A percentile compares a stretch with the other conserved stretches of the same genome.
These are phyloP conservation scores for Remorina albescens DNA, from an alignment of 2,797 vertebrate species.

Conservation along the genomic window DNA sequence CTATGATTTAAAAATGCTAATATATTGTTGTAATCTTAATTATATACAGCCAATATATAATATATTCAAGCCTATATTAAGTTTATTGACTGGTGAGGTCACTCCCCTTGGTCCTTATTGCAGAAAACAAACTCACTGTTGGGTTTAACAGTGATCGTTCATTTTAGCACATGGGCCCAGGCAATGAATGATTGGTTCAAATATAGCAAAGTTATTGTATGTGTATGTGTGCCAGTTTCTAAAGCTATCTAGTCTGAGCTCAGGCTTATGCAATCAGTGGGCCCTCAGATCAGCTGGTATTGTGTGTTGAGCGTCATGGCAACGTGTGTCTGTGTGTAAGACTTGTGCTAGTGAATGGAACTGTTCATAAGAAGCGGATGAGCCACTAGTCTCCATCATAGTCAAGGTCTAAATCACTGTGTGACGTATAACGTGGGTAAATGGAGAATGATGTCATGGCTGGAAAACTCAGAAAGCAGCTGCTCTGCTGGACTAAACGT, in stretches of 20 bases:
- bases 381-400: conserved; percentile 49
- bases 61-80: neutral
- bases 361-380: conserved; percentile 58
- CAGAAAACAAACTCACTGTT: neutral
- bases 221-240: conserved; percentile 37
- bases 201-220: conserved; percentile 26
- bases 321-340: conserved; percentile 68
- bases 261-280: conserved; percentile 69
- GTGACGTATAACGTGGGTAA: conserved; percentile 30
- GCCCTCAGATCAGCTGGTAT: conserved; percentile 63
- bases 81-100: neutral
- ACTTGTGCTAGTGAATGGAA: conserved; percentile 64
- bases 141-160: neutral
- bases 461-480: conserved; percentile 61
- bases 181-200: neutral
- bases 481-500: conserved; percentile 41
- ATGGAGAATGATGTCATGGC: conserved; percentile 65
- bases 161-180: neutral
- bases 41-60: conserved; percentile 9
- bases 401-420: conserved; percentile 30
- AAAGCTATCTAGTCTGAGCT: conserved; percentile 62
- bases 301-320: conserved; percentile 66
- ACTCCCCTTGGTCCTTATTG: neutral
- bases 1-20: conserved; percentile 22
- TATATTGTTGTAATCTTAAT: conserved; percentile 12